These are phyloP conservation scores for Intellagama lesueurii DNA, from an alignment of 2,797 vertebrate genomes.

Conservation along the genomic window DNA sequence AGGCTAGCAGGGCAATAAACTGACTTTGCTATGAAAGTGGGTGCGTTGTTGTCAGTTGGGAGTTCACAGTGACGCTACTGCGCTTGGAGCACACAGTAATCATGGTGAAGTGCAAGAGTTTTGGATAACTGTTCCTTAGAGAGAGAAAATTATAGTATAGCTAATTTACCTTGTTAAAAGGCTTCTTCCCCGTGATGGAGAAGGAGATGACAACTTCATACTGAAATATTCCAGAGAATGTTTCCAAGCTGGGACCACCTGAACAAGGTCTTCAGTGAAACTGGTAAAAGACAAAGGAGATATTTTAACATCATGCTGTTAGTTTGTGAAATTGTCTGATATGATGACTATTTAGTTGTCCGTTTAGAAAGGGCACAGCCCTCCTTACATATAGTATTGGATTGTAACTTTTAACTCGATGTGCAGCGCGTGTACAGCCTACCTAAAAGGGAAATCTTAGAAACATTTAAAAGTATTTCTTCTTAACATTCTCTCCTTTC, in stretches of 20 bases:
- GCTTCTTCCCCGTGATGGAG: background rate
- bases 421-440: no score
- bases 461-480: background rate
- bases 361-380: background rate
- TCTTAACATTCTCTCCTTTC: no score
- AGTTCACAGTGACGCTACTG: conserved; percentile 70
- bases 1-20: conserved; percentile 63
- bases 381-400: background rate
- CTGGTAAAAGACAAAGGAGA: background rate
- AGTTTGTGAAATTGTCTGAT: background rate
- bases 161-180: background rate
- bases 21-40: conserved; percentile 68
- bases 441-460: background rate
- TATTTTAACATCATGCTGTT: background rate
- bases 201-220: background rate
- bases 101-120: conserved; percentile 68
- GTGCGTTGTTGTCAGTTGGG: conserved; percentile 69
- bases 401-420: background rate
- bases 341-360: background rate
- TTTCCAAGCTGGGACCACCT: background rate
- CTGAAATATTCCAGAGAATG: background rate
- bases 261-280: background rate
- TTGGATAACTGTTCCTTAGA: conserved; percentile 55
- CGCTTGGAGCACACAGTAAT: conserved; percentile 69
- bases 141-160: conserved; percentile 47